Conservation (phyloP, 1,140 invertebrate species). For the Ceratosolen solmsi region DNA sequence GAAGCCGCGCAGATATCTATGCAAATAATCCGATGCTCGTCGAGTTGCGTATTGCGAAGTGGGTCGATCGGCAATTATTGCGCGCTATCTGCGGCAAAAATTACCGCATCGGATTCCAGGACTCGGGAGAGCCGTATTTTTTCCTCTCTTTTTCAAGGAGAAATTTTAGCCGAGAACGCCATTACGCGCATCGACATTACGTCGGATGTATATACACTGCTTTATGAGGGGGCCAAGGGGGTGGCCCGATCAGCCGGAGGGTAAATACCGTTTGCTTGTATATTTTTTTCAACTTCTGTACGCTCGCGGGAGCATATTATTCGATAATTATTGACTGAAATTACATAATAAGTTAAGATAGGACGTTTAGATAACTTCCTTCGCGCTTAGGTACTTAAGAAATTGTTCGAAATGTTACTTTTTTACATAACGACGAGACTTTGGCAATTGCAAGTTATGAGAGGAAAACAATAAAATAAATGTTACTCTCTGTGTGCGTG, state of each 20-base stretch:
- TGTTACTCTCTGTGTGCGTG: no score
- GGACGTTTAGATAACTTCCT: no score
- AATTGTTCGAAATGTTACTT: not conserved
- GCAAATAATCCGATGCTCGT: not conserved
- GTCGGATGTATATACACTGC: no score
- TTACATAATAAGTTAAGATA: no score
- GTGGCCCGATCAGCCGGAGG: not conserved
- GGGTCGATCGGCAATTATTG: conserved; percentile 8
- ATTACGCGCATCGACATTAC: not conserved
- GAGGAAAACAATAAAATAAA: no score
- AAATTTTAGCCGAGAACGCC: not conserved
- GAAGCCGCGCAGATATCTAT: not conserved
- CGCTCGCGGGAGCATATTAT: not conserved
- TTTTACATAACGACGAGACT: not conserved
- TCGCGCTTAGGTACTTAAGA: not conserved
- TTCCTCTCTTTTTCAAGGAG: not conserved
- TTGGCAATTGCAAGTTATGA: not conserved
- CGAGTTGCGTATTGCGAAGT: not conserved
- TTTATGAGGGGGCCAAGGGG: not conserved
- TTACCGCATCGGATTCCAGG: not conserved
- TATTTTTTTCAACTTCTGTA: not conserved
- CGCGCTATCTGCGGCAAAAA: not conserved
- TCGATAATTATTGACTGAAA: not conserved
- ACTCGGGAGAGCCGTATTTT: conserved; percentile 1
- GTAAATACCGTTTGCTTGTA: no score